Base-by-base conservation (phyloP, 1,140 invertebrate genomes). In the Homarus americanus region DNA sequence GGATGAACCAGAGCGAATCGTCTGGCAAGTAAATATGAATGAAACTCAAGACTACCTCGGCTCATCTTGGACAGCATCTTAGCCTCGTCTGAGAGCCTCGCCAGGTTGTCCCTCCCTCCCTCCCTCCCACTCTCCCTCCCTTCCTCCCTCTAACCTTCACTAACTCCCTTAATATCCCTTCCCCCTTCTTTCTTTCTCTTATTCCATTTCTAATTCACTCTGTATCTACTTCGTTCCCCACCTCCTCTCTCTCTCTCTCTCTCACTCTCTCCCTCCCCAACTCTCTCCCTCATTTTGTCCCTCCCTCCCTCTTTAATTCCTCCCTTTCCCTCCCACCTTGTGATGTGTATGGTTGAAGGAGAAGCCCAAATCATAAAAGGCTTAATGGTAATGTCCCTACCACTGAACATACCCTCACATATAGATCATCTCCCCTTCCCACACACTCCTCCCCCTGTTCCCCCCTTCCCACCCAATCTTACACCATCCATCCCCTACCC, bases 11-110 rank as follows among this genome's bases (percentile, higher is more conserved):
- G n/a, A 69, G 63, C n/a, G 63, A 69, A 69, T 32, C n/a, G 24
- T 24, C 63, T 32, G 63, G 28, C 63, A 76, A 76, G 73, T 38
- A 76, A 76, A 76, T 40, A 76, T 76, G 73, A 76, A 69, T 69
- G 73, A 76, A 76, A 76, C 36, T 76, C 36, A 40, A 76, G 40
- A 76, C 36, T 7, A 76, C 10, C 36, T 76, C 7, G 73, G 73
- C 24, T 76, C 73, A 40, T 76, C 73, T 40, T 7, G 28, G n/a
- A 5, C 7, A 69, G n/a, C 63, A 32, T 69, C 63, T 69, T 28
- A 69, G 28, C n/a, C 4, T 9, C 28, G 63, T 58, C 53, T 58
- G 53, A 49, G 1, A 58, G 34, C 75, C 20, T n/a, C 78, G 20
- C 32, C 41, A n/a, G 53, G n/a, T 58, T 80, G 78, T 36, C 63